A percentile compares a stretch with the other conserved stretches of the same genome.
Evolutionary conservation across 2,888 invertebrate genomes (phyloP).

Genomic region (Mantis religiosa): DNA sequence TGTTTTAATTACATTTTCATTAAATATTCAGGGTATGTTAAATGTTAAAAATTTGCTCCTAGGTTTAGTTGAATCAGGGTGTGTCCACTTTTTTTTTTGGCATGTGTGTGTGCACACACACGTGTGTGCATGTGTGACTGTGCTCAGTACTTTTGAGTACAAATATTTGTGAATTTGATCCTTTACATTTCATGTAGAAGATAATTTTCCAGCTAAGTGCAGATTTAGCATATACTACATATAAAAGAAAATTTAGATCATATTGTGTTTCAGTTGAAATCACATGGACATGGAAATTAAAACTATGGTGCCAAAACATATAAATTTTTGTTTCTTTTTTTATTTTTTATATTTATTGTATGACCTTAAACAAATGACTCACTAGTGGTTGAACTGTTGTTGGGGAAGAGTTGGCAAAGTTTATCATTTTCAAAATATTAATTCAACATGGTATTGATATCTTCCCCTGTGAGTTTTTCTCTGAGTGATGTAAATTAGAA

Average conservation of each 20-base stretch:
- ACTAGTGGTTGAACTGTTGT: neutral
- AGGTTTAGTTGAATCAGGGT: conserved; percentile 4
- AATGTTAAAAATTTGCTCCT: neutral
- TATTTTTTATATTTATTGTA: neutral
- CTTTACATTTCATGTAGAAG: neutral
- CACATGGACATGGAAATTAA: neutral
- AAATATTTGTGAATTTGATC: neutral
- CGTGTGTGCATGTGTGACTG: neutral
- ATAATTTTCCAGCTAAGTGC: neutral
- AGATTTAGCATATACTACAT: neutral
- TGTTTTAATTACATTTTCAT: neutral
- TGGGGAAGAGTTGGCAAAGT: neutral
- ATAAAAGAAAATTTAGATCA: neutral
- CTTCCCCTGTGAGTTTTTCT: conserved; percentile 15
- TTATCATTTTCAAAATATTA: neutral
- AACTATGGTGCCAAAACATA: neutral
- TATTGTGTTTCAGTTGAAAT: neutral
- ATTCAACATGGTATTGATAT: neutral
- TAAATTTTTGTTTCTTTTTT: neutral
- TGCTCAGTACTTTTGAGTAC: neutral
- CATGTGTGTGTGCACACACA: no score
- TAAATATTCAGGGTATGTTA: neutral
- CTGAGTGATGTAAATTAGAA: conserved; percentile 28
- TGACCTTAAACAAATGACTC: neutral
- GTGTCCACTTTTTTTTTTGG: neutral